A percentile compares a stretch with the other conserved stretches of the same genome.
phyloP scores from a whole-genome alignment of 2,888 invertebrate genomes.

The Phengaris alcon region DNA sequence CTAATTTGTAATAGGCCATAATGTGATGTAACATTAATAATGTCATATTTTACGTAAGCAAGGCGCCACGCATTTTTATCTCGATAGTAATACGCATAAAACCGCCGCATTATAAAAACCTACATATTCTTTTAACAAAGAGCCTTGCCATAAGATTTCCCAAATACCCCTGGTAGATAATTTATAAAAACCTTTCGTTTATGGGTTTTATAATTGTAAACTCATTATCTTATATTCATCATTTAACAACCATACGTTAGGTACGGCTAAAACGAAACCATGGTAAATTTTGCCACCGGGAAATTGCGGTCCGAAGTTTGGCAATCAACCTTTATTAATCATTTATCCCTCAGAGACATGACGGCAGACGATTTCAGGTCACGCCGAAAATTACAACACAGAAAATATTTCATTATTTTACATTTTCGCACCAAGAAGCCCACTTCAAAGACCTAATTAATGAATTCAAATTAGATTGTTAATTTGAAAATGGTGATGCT shows the following conservation, averaged over 20 bases:
- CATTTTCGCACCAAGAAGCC: background rate
- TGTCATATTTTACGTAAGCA: too few relatives aligned
- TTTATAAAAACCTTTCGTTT: too few relatives aligned
- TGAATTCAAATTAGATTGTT: conserved; percentile 11
- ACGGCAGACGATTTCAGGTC: background rate
- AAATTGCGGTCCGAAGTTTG: conserved; percentile 12
- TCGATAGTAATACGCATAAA: too few relatives aligned
- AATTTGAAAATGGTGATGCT: background rate
- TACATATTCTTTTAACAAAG: too few relatives aligned
- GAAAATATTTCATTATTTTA: background rate
- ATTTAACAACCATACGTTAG: background rate
- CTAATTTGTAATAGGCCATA: too few relatives aligned
- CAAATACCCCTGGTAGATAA: too few relatives aligned
- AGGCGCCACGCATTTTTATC: too few relatives aligned
- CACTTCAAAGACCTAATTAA: conserved; percentile 9
- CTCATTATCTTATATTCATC: background rate
- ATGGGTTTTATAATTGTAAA: background rate
- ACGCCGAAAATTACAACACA: conserved; percentile 18
- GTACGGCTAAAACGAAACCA: background rate
- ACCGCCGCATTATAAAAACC: too few relatives aligned
- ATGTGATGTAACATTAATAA: too few relatives aligned
- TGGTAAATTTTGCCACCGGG: background rate
- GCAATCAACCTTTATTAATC: conserved; percentile 15
- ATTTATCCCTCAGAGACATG: conserved; percentile 11
- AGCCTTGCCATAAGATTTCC: too few relatives aligned